Percentiles rank a stretch among this genome's conserved stretches.
Conservation (phyloP, 2,888 invertebrate species). For the Torymus aiolomorphi region DNA sequence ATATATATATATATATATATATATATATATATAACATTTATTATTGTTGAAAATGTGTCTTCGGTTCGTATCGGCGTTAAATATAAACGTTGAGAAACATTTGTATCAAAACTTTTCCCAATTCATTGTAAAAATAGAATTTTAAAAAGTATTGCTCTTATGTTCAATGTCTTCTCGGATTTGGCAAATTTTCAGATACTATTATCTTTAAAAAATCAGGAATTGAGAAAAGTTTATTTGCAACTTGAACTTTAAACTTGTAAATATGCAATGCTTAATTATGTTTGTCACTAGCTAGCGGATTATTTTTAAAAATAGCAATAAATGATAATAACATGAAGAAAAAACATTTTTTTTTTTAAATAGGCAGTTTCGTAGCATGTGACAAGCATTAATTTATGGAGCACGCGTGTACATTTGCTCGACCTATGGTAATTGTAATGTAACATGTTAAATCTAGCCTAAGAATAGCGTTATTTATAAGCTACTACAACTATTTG, state of each 20-base stretch:
- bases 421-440: constrained; percentile 58
- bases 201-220: constrained; percentile 13
- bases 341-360: constrained; percentile 23
- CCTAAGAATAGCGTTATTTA: constrained; percentile 58
- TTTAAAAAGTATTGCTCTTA: constrained; percentile 18
- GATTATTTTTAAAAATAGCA: constrained; percentile 28
- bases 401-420: constrained; percentile 63
- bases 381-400: constrained; percentile 58
- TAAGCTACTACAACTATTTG: constrained; percentile 52
- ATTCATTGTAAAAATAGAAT: constrained; percentile 40
- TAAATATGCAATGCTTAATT: constrained; percentile 63
- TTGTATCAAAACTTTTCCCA: constrained; percentile 26
- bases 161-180: neutral
- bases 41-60: constrained; percentile 55
- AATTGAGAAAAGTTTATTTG: constrained; percentile 34
- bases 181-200: constrained; percentile 29
- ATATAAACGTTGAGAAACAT: constrained; percentile 29
- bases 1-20: constrained; percentile 45
- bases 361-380: constrained; percentile 42
- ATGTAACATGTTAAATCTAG: constrained; percentile 43
- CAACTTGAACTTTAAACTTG: constrained; percentile 55
- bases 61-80: constrained; percentile 51
- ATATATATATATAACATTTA: too few species aligned
- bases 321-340: constrained; percentile 31
- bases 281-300: constrained; percentile 59